Evolutionary conservation across 2,888 invertebrate species (phyloP).

Genomic region (Frankliniella fusca): DNA sequence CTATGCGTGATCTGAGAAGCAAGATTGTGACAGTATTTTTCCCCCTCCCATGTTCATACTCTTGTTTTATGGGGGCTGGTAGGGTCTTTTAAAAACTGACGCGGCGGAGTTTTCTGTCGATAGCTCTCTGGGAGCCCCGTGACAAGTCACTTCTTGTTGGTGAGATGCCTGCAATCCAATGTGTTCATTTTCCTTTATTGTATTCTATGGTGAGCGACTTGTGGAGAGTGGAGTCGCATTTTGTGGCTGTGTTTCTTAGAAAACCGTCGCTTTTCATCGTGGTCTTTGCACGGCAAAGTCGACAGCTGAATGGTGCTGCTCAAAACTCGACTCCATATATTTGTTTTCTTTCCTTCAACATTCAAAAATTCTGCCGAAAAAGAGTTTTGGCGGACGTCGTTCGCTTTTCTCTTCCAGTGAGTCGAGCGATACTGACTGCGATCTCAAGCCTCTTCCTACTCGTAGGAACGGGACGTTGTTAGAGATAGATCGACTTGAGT

Average conservation of each 20-base stretch:
- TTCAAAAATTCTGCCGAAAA: neutral
- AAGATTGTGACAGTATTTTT: no score
- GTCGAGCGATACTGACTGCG: neutral
- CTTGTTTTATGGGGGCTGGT: no score
- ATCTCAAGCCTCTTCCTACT: conserved; percentile 11
- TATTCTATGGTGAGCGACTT: neutral
- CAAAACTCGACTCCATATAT: neutral
- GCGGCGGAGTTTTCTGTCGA: no score
- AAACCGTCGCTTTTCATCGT: neutral
- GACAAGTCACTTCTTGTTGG: no score
- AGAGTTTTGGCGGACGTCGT: no score
- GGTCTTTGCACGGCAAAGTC: neutral
- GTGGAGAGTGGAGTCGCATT: neutral
- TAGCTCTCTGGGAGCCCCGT: no score
- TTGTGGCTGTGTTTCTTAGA: neutral
- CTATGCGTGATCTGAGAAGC: no score
- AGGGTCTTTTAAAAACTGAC: no score
- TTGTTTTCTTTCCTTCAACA: neutral
- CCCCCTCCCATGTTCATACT: no score
- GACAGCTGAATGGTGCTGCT: neutral
- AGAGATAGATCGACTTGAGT: neutral
- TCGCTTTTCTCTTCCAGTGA: neutral
- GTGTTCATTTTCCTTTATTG: no score
- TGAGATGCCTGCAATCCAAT: no score
- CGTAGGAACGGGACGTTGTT: neutral